Conservation (phyloP, 2,888 invertebrate species). For the Tineola bisselliella region DNA sequence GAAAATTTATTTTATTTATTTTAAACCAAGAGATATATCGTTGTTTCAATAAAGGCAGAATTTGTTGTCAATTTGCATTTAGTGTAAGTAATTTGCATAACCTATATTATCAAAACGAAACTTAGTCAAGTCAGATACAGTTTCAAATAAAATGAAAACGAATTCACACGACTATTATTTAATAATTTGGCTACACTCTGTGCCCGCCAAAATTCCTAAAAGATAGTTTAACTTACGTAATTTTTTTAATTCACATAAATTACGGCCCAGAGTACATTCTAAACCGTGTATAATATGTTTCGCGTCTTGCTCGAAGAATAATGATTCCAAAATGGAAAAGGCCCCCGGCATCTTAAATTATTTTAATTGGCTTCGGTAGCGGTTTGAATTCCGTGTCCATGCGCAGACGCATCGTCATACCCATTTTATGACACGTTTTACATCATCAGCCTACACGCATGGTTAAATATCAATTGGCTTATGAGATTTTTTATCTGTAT, state of each 20-base stretch:
- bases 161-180: too few relatives aligned
- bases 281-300: slow-evolving; percentile 61
- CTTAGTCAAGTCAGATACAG: too few relatives aligned
- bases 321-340: slow-evolving; percentile 64
- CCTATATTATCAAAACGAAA: too few relatives aligned
- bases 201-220: too few relatives aligned
- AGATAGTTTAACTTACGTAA: slow-evolving; percentile 16
- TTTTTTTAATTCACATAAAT: slow-evolving; percentile 43
- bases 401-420: slow-evolving; percentile 24
- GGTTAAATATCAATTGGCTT: neutral
- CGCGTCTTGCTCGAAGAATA: slow-evolving; percentile 57
- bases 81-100: too few relatives aligned
- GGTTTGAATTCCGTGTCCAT: slow-evolving; percentile 37
- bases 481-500: neutral
- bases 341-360: slow-evolving; percentile 63
- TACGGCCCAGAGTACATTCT: slow-evolving; percentile 49
- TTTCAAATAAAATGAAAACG: too few relatives aligned
- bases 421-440: slow-evolving; percentile 17
- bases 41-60: too few relatives aligned
- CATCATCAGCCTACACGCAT: slow-evolving; percentile 5
- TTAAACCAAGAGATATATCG: too few relatives aligned
- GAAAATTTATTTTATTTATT: too few relatives aligned
- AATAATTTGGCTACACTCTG: too few relatives aligned
- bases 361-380: slow-evolving; percentile 70
- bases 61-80: too few relatives aligned